Conservation (phyloP, 2,113 vertebrate species). For the Leucopsar rothschildi region DNA sequence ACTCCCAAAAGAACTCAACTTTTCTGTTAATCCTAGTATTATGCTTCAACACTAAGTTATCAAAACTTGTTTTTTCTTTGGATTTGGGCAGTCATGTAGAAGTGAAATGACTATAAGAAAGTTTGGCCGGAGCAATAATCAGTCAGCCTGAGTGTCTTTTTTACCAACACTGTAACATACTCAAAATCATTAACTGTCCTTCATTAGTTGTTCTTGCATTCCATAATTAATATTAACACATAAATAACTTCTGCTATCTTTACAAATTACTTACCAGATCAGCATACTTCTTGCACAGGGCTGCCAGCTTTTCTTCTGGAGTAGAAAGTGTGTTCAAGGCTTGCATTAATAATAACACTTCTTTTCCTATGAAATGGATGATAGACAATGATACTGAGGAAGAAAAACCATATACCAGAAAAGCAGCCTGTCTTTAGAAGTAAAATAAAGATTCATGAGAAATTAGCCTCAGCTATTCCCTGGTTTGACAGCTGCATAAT, state of each 20-base stretch:
- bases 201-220: neutral
- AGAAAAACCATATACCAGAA: neutral
- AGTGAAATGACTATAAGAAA: neutral
- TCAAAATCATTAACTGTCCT: neutral
- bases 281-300: conserved; percentile 98
- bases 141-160: neutral
- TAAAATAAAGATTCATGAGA: neutral
- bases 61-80: neutral
- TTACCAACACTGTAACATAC: neutral
- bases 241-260: neutral
- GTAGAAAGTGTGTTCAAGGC: conserved; percentile 91
- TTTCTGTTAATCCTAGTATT: neutral
- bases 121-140: neutral
- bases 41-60: neutral
- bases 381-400: neutral
- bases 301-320: conserved; percentile 96
- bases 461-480: neutral
- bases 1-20: neutral
- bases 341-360: conserved; percentile 95
- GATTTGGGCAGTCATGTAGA: conserved; percentile 15
- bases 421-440: neutral
- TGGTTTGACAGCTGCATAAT: neutral
- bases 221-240: neutral
- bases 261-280: conserved; percentile 86
- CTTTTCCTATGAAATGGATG: conserved; percentile 84